Base-by-base conservation (phyloP, 2,797 vertebrate species). In the Megaceryle alcyon region DNA sequence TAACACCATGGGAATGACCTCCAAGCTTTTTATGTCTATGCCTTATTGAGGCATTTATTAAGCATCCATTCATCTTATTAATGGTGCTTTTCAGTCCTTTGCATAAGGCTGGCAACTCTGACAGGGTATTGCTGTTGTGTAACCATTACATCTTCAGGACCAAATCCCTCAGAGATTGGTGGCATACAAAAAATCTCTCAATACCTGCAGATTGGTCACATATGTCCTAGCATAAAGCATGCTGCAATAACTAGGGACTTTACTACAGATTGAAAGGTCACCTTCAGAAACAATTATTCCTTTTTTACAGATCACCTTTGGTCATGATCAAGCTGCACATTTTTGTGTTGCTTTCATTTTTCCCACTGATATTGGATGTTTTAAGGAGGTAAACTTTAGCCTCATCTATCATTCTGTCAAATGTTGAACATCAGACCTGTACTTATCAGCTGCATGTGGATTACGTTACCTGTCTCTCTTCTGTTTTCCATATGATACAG, bases 391-490 rank as follows among this genome's bases (percentile, higher is more conserved):
- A 75, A 87, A 44, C 44, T 61, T 37, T 82, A 65, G 39, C 22
- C 61, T 75, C 33, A 23, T 92, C 41, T 76, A 13, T 83, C 37
- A 41, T 83, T 76, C 68, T 90, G 80, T 82, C 84, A 86, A 29
- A 25, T 28, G 14, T 35, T 81, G 82, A 80, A 64, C 35, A 57
- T 95, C 70, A 87, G 72, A 46, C n/a, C 13, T 23, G 35, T 48
- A 8, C 49, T 69, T 92, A 85, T 92, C 92, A 89, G 75, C 91
- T 95, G 56, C 64, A 48, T 57, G 56, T 85, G 86, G 78, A 57
- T 94, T 85, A 37, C 79, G 86, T 95, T 93, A 90, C 92, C 89
- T 93, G 51, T 71, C 61, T 88, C 71, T 64, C 23, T 66, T 82
- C 91, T 94, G 65, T 88, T 96, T 91, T 75, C 72, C 79, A 51